Base-by-base conservation (phyloP, 2,888 invertebrate species). In the Atrina japonica region DNA sequence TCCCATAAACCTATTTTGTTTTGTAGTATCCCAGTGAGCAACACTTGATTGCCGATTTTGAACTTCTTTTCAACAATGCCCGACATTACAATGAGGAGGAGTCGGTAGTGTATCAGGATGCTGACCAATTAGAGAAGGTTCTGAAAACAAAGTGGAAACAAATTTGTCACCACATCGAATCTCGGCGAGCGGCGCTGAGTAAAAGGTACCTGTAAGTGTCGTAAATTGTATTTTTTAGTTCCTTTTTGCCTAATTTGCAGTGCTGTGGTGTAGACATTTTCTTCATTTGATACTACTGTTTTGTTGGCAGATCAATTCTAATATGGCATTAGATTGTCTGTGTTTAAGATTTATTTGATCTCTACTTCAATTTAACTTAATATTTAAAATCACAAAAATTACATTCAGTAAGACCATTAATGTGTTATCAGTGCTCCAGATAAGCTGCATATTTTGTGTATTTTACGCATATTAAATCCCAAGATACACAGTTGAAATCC, bases 1-100 rank as follows among this genome's bases (percentile, higher is more conserved):
- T n/a, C n/a, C n/a, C n/a, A n/a, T n/a, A n/a, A n/a, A n/a, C n/a
- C n/a, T n/a, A n/a, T n/a, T n/a, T n/a, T n/a, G n/a, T n/a, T n/a
- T n/a, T n/a, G n/a, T 83, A 91, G 88, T 94, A 94, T 86, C 90
- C 91, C 70, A 92, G 88, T 63, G 93, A 94, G 83, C 93, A 92
- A 55, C 93, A 93, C 78, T 88, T 94, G 69, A 90, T 94, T 70
- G 91, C 92, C 53, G 94, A 94, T 89, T 93, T 94, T 81, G 93
- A 93, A 89, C 92, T 97, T n/a, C 98, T 99, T 98, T 99, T 99
- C 91, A 94, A 94, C 69, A 99, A 99, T 91, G 99, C 99, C 86
- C 95, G 97, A 0, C 96, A 96, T 81, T 99, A 97, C 91, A 99
- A 99, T 89, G 98, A 99, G 91, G 96, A 98, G 90, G 95, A 96